Conservation (phyloP, 1,140 invertebrate species). For the Bombus waltoni region DNA sequence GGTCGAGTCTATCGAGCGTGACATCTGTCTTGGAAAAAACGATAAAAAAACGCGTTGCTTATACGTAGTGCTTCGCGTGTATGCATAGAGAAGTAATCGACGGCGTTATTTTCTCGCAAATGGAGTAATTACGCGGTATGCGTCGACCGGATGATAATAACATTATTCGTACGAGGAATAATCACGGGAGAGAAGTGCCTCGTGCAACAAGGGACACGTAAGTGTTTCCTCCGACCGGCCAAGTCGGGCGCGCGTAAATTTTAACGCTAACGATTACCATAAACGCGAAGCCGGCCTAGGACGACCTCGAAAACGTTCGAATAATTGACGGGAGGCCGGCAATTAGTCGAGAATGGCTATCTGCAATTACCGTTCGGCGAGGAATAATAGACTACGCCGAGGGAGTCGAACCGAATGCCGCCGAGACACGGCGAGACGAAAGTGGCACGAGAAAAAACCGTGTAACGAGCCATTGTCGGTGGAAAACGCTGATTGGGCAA, state of each 20-base stretch:
- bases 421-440: constrained; percentile 9
- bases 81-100: constrained; percentile 9
- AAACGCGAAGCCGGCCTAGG: constrained; percentile 41
- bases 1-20: background rate
- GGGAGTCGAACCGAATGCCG: constrained; percentile 1
- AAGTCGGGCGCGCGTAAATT: constrained; percentile 7
- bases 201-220: constrained; percentile 10
- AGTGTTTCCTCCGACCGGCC: background rate
- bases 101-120: constrained; percentile 38
- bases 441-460: constrained; percentile 42
- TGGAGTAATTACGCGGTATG: constrained; percentile 38
- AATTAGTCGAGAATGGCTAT: constrained; percentile 56
- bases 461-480: constrained; percentile 60
- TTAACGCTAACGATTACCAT: constrained; percentile 61
- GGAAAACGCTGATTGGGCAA: constrained; percentile 35
- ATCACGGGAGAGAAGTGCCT: constrained; percentile 16
- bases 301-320: constrained; percentile 51
- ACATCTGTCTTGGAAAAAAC: background rate
- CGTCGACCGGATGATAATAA: constrained; percentile 36
- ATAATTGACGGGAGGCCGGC: constrained; percentile 52
- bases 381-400: constrained; percentile 41
- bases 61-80: background rate
- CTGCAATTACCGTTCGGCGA: constrained; percentile 37
- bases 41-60: background rate
- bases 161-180: constrained; percentile 37